Evolutionary conservation across 2,113 vertebrate species (phyloP).

Genomic region (Mesembrinibis cayennensis): DNA sequence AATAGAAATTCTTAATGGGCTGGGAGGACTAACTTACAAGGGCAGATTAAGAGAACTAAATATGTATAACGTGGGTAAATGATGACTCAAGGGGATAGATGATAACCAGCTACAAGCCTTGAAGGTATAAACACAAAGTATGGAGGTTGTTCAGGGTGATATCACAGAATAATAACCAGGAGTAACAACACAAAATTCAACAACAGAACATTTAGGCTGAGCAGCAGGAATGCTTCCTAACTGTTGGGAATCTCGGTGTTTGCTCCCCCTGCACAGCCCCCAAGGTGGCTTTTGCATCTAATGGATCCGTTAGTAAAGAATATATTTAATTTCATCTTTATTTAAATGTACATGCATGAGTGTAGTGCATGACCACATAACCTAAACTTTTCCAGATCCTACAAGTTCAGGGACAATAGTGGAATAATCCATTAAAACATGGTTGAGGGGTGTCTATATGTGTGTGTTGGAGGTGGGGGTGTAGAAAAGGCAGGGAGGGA

Average conservation of each 20-base stretch:
- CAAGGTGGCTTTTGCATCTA: not conserved
- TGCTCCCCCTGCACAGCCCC: rapidly evolving
- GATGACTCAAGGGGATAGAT: not conserved
- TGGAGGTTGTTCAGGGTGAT: not conserved
- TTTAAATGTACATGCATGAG: not conserved
- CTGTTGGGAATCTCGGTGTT: not conserved
- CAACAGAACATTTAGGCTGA: not conserved
- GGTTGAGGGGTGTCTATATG: rapidly evolving
- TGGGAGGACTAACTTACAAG: not conserved
- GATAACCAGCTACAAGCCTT: not conserved
- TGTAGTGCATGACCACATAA: not conserved
- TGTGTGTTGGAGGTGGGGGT: not conserved
- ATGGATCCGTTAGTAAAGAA: not conserved
- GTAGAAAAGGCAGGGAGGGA: not conserved
- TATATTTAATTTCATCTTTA: not conserved
- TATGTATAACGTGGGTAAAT: not conserved
- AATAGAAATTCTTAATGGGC: not conserved
- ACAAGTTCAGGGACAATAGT: not conserved
- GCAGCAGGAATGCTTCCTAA: not conserved
- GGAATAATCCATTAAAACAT: not conserved
- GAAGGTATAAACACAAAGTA: not conserved
- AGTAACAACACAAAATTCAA: not conserved
- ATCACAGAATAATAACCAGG: not conserved
- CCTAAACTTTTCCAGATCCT: not conserved
- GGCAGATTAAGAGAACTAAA: not conserved